phyloP scores from a whole-genome alignment of 2,888 invertebrate genomes.

The Galerucella nymphaeae region DNA sequence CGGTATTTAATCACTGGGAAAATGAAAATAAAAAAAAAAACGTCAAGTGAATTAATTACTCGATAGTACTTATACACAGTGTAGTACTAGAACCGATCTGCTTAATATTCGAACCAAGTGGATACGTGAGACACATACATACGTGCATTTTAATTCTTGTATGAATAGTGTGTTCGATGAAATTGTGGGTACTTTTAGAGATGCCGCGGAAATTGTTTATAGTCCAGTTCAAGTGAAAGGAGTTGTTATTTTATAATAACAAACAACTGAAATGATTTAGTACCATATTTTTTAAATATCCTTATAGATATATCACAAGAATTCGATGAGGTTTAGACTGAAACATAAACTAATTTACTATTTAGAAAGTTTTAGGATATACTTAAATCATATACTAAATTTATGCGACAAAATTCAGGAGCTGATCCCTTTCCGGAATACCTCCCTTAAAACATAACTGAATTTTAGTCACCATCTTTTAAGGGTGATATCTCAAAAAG shows the following conservation, averaged over 20 bases:
- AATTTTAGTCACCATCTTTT: no score
- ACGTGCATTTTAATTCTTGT: conserved; percentile 16
- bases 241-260: neutral
- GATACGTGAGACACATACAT: conserved; percentile 18
- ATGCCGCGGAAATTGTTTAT: conserved; percentile 7
- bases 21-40: neutral
- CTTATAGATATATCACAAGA: no score
- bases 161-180: neutral
- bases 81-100: conserved; percentile 8
- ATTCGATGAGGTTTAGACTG: no score
- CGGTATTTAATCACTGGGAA: conserved; percentile 23
- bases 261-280: no score
- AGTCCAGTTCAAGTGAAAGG: neutral
- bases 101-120: conserved; percentile 20
- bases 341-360: no score
- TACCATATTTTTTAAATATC: no score
- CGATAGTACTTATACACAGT: conserved; percentile 11
- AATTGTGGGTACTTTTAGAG: conserved; percentile 13
- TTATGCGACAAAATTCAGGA: no score
- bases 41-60: conserved; percentile 17
- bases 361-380: no score
- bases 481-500: no score
- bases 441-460: no score
- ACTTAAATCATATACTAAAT: no score
- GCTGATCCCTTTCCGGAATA: no score